Base-by-base conservation (phyloP, 2,113 vertebrate genomes). In the Bujurquina vittata region DNA sequence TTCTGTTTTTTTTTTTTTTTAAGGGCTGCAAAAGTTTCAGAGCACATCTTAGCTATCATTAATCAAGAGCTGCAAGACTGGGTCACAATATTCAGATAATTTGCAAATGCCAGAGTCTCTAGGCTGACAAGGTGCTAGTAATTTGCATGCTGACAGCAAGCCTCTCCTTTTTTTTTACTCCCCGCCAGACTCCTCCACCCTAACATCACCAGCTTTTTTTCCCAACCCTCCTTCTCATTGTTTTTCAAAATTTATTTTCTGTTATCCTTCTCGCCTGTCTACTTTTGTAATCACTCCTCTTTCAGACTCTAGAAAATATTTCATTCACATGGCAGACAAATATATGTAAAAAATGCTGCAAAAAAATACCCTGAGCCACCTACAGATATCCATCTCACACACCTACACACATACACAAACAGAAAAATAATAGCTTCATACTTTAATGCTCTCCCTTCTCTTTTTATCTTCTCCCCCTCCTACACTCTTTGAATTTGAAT, bases 51-150 rank as follows among this genome's bases (percentile, higher is more conserved):
- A 37, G 88, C 80, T 78, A 87, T 89, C 88, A 90, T 93, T 93
- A 91, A 93, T 94, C 94, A 91, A 87, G 67, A 83, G 75, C 89
- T 33, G 77, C 86, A 77, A 88, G 92, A 88, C 77, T 77, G 87
- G 91, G 92, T 93, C 89, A 91, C 86, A 90, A 78, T 89, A 90
- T 92, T 92, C 77, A 84, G 80, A 91, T 88, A n/a, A 90, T 93
- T 93, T 93, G 86, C 86, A 94, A 93, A 93, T 88, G 88, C 85
- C 93, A 84, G 69, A 75, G 62, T 89, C 88, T 89, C 60, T 23
- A 37, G 75, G 86, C 87, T 87, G 74, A 85, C 80, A 86, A 88
- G 93, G 84, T 89, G 82, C 58, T 62, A 22, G 35, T 88, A 74
- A 91, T 94, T 92, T 92, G 89, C 90, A 88, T 83, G 65, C 90